Evolutionary conservation across 37 sponge, comb jelly and placozoan genomes (phyloP).

Genomic region (Mnemiopsis leidyi): DNA sequence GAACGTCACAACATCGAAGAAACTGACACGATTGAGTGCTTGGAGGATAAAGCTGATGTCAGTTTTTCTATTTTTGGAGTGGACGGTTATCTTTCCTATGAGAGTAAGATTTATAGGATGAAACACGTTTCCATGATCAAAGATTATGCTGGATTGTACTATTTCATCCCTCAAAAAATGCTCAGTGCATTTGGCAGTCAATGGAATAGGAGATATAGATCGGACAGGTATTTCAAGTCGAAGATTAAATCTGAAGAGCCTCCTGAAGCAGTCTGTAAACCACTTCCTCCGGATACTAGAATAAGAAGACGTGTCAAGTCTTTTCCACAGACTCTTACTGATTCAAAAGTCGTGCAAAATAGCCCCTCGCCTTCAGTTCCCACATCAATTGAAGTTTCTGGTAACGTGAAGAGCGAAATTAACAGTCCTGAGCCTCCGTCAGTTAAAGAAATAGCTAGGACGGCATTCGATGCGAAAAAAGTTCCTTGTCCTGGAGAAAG

Average conservation of each 20-base stretch:
- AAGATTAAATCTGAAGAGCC: background rate
- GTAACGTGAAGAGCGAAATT: background rate
- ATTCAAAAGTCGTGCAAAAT: background rate
- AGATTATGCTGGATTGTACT: background rate
- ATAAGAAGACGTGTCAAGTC: background rate
- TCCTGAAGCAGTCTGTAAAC: background rate
- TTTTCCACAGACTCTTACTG: too few species aligned
- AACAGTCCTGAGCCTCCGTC: background rate
- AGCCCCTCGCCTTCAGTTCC: background rate
- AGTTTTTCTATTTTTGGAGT: constrained; percentile 52
- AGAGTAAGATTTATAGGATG: constrained; percentile 25
- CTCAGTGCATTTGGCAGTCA: constrained; percentile 53
- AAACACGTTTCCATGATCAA: constrained; percentile 50
- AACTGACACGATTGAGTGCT: constrained; percentile 27
- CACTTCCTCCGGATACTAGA: background rate
- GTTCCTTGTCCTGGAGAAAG: background rate
- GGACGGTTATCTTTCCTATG: constrained; percentile 18
- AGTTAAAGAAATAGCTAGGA: background rate
- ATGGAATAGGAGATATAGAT: background rate
- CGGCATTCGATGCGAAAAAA: background rate
- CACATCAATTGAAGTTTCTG: background rate
- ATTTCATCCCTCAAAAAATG: constrained; percentile 50
- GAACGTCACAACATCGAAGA: constrained; percentile 34
- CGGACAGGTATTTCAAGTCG: background rate
- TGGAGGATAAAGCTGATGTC: constrained; percentile 34